These are phyloP conservation scores for Galeruca laticollis DNA, from an alignment of 2,888 invertebrate species.

Conservation along the genomic window DNA sequence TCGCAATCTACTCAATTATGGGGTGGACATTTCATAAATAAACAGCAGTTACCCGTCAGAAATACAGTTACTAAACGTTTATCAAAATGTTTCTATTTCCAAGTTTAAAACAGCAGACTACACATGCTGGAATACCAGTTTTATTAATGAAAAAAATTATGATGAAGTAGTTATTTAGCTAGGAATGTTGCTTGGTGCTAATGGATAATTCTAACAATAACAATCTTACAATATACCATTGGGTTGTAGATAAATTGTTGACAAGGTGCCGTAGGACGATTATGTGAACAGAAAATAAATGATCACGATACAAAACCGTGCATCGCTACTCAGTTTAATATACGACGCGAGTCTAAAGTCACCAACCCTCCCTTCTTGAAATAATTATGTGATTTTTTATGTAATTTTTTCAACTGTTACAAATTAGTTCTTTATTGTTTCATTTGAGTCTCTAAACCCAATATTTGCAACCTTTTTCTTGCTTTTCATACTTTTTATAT, in stretches of 20 bases:
- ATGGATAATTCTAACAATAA: slow-evolving; percentile 32
- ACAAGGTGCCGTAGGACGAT: slow-evolving; percentile 30
- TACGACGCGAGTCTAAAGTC: not conserved
- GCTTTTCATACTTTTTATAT: no score
- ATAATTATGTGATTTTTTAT: no score
- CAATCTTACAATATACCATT: slow-evolving; percentile 21
- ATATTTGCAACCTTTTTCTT: no score
- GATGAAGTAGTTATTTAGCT: slow-evolving; percentile 31
- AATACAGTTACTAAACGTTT: slow-evolving; percentile 13
- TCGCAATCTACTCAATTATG: not conserved
- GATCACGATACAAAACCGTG: slow-evolving; percentile 21
- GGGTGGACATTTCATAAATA: not conserved
- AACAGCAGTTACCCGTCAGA: not conserved
- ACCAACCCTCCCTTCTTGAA: not conserved
- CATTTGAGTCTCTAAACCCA: no score
- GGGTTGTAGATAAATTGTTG: slow-evolving; percentile 17
- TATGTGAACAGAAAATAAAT: slow-evolving; percentile 27
- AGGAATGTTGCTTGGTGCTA: slow-evolving; percentile 34
- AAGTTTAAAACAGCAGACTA: not conserved
- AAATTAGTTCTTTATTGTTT: no score
- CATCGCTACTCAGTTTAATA: slow-evolving; percentile 7
- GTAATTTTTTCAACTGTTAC: no score
- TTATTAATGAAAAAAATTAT: slow-evolving; percentile 17
- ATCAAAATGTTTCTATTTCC: slow-evolving; percentile 5
- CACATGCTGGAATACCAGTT: slow-evolving; percentile 7